phyloP scores from a whole-genome alignment of 2,888 invertebrate genomes.

The Ectemnius continuus region DNA sequence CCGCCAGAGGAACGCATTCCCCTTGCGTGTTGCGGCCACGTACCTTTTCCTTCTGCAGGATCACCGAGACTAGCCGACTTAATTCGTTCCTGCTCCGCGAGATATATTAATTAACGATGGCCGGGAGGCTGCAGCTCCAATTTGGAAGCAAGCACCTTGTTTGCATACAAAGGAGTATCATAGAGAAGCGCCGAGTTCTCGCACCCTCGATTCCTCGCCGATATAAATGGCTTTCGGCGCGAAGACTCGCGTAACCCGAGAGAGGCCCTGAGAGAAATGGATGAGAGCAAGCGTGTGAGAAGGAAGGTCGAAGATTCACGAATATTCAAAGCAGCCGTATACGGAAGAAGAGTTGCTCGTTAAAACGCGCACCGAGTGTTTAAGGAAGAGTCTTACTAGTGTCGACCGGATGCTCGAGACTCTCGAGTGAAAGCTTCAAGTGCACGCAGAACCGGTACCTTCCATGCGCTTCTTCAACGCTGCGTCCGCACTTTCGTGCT shows the following conservation, averaged over 20 bases:
- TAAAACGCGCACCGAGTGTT: constrained; percentile 51
- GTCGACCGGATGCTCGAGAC: constrained; percentile 45
- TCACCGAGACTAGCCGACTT: constrained; percentile 40
- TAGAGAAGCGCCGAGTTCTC: constrained; percentile 34
- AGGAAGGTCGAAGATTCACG: background rate
- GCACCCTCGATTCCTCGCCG: constrained; percentile 55
- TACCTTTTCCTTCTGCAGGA: constrained; percentile 22
- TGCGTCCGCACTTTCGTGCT: constrained; percentile 43
- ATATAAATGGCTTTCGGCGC: constrained; percentile 50
- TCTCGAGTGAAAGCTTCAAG: constrained; percentile 28
- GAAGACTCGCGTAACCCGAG: background rate
- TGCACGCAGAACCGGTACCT: constrained; percentile 16
- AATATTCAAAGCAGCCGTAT: background rate
- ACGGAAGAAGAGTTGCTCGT: constrained; percentile 32
- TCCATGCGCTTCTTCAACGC: constrained; percentile 35
- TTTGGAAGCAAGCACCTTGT: constrained; percentile 70
- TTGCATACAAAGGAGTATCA: constrained; percentile 65
- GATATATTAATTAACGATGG: constrained; percentile 72
- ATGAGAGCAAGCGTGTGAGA: background rate
- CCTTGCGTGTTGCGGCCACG: constrained; percentile 13
- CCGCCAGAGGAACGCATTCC: constrained; percentile 12
- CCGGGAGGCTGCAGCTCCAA: constrained; percentile 65
- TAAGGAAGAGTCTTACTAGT: constrained; percentile 51
- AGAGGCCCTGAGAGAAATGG: background rate
- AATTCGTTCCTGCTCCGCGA: constrained; percentile 51